These are phyloP conservation scores for Lepidothrix coronata DNA, from an alignment of 2,113 vertebrate species.

Conservation along the genomic window DNA sequence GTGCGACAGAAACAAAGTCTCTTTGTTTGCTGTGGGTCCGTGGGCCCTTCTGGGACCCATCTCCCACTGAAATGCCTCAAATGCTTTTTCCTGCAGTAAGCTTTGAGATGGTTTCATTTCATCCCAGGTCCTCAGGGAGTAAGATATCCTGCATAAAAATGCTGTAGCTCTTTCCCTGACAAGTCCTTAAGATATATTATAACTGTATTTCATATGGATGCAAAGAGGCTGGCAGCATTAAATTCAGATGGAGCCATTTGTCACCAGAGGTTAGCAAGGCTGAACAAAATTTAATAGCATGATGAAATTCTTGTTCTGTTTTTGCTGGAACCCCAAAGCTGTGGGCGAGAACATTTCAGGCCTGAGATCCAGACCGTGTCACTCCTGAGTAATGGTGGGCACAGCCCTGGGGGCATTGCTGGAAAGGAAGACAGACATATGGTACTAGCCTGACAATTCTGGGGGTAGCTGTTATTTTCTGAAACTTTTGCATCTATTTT, in stretches of 20 bases:
- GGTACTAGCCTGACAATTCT: not conserved
- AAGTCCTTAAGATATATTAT: conserved; percentile 16
- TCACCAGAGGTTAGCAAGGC: conserved; percentile 23
- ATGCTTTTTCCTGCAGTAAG: not conserved
- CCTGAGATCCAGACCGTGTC: not conserved
- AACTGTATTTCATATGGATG: conserved; percentile 15
- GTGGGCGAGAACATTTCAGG: not conserved
- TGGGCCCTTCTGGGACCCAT: not conserved
- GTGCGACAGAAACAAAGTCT: not conserved
- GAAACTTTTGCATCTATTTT: conserved; percentile 5
- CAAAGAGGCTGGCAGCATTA: conserved; percentile 27
- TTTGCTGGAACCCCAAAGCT: not conserved
- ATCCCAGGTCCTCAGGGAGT: not conserved
- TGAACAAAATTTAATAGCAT: not conserved
- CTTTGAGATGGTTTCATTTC: not conserved
- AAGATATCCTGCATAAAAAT: not conserved
- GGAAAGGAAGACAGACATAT: not conserved
- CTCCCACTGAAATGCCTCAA: not conserved
- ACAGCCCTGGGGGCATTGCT: not conserved
- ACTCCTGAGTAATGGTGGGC: not conserved
- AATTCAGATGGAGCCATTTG: not conserved
- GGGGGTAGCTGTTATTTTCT: not conserved
- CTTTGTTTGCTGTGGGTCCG: not conserved
- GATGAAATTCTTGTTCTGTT: not conserved
- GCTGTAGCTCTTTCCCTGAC: not conserved